Evolutionary conservation across 2,113 vertebrate species (phyloP).

Genomic region (Sebastes fasciatus): DNA sequence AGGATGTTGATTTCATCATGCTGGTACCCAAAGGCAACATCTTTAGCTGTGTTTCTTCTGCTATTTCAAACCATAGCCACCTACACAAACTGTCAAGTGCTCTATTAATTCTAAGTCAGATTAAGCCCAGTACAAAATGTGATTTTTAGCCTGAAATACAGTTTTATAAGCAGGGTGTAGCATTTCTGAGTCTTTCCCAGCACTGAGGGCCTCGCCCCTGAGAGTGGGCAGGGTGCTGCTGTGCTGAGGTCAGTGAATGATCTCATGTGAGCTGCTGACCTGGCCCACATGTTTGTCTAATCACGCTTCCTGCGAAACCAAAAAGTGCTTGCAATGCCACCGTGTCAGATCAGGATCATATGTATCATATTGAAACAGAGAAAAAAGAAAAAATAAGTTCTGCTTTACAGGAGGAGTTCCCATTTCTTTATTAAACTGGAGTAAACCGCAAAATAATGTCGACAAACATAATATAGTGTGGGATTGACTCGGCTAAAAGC

Average conservation of each 20-base stretch:
- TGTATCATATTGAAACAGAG: background rate
- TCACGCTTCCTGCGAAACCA: conserved; percentile 50
- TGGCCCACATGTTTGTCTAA: conserved; percentile 58
- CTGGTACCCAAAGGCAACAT: background rate
- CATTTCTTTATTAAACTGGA: background rate
- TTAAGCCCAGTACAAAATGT: conserved; percentile 9
- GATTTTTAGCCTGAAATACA: conserved; percentile 35
- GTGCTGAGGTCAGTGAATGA: conserved; percentile 68
- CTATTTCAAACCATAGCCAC: conserved; percentile 3
- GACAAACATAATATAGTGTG: background rate
- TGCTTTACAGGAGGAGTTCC: background rate
- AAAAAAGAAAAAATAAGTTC: background rate
- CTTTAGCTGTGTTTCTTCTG: background rate
- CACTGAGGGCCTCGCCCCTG: background rate
- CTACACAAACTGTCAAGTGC: background rate
- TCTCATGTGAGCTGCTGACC: conserved; percentile 66
- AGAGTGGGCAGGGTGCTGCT: conserved; percentile 46
- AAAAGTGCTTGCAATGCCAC: conserved; percentile 10
- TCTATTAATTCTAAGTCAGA: background rate
- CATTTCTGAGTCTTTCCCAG: conserved; percentile 38
- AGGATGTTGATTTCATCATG: conserved; percentile 27
- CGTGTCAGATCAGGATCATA: conserved; percentile 3
- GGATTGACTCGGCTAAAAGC: background rate
- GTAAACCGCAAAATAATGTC: background rate
- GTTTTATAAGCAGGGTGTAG: conserved; percentile 60